These are phyloP conservation scores for Drosophila jambulina DNA, from an alignment of 1,140 invertebrate species.

Conservation along the genomic window DNA sequence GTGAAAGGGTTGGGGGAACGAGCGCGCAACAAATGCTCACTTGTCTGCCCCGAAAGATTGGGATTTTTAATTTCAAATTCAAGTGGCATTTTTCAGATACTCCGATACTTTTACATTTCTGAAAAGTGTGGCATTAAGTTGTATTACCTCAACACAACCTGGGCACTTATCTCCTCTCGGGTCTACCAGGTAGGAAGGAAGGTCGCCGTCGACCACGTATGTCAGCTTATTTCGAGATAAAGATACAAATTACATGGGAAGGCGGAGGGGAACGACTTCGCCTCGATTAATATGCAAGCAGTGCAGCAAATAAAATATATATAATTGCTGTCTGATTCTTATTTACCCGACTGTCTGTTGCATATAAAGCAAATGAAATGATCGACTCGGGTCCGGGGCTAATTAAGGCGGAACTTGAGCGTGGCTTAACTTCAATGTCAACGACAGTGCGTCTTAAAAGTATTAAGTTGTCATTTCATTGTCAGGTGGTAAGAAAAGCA, in stretches of 20 bases:
- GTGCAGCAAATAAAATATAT: slow-evolving; percentile 72
- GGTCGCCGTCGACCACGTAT: slow-evolving; percentile 44
- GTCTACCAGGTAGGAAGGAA: slow-evolving; percentile 31
- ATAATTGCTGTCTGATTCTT: slow-evolving; percentile 56
- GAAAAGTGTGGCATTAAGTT: slow-evolving; percentile 9
- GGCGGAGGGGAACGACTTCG: slow-evolving; percentile 22
- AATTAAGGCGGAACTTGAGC: slow-evolving; percentile 50
- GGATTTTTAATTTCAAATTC: slow-evolving; percentile 38
- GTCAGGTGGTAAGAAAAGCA: not conserved
- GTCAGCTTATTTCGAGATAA: slow-evolving; percentile 56
- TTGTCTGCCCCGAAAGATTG: slow-evolving; percentile 36
- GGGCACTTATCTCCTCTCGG: slow-evolving; percentile 22
- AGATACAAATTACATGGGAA: slow-evolving; percentile 46
- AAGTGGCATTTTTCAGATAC: slow-evolving; percentile 36
- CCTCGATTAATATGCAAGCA: slow-evolving; percentile 76
- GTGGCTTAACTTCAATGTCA: slow-evolving; percentile 35
- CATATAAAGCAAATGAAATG: slow-evolving; percentile 52
- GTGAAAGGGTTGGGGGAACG: slow-evolving; percentile 20
- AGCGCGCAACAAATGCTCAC: slow-evolving; percentile 17
- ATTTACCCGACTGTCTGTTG: slow-evolving; percentile 48
- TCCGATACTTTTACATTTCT: slow-evolving; percentile 29
- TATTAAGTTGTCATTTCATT: slow-evolving; percentile 11
- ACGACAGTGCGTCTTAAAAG: slow-evolving; percentile 11
- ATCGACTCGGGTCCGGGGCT: slow-evolving; percentile 47
- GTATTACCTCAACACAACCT: not conserved